phyloP scores from a whole-genome alignment of 1,140 invertebrate genomes.

The Cotesia glomerata region DNA sequence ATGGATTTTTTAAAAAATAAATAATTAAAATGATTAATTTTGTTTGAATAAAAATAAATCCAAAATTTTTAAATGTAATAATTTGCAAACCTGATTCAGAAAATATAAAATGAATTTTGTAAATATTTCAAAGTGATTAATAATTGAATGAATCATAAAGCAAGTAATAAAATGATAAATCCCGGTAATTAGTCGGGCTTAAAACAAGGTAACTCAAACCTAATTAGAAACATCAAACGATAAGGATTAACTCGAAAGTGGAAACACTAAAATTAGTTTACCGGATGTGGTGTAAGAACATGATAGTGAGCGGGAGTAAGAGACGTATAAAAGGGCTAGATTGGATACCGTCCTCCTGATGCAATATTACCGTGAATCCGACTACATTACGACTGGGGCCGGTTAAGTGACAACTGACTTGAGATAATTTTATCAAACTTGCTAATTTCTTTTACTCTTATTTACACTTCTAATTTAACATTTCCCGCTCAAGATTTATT shows the following conservation, averaged over 20 bases:
- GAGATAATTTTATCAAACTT: no score
- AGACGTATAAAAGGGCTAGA: not conserved
- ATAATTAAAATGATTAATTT: no score
- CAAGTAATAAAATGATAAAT: not conserved
- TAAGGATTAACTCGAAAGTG: conserved; percentile 18
- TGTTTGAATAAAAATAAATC: no score
- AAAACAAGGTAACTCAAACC: conserved; percentile 2
- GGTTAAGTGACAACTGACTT: no score
- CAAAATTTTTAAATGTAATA: no score
- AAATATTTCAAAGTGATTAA: not conserved
- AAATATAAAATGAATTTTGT: no score
- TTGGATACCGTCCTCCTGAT: not conserved
- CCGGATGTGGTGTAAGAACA: not conserved
- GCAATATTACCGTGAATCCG: not conserved
- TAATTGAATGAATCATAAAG: not conserved
- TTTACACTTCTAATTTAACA: no score
- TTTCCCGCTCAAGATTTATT: no score
- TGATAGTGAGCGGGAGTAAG: not conserved
- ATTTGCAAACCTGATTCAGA: no score
- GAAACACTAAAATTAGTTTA: conserved; percentile 19
- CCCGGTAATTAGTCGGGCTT: not conserved
- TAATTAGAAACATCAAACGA: conserved; percentile 9
- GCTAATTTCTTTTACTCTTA: no score
- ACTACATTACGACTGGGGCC: no score
- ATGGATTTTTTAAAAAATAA: no score